Percentiles rank a stretch among this genome's conserved stretches.
Evolutionary conservation across 2,888 invertebrate species (phyloP).

Genomic region (Quadroppia sp.): DNA sequence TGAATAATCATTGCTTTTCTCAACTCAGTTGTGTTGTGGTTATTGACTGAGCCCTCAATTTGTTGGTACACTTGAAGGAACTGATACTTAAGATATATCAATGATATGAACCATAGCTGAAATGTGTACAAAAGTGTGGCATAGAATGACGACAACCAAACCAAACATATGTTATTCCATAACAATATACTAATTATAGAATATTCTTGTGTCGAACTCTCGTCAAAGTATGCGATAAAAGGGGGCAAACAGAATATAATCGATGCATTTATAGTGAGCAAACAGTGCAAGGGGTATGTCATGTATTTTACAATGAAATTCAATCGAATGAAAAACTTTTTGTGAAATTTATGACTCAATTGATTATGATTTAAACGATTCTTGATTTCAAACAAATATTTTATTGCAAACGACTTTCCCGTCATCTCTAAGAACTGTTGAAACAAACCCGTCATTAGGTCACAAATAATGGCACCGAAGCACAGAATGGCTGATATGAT

Average conservation of each 20-base stretch:
- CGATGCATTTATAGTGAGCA: no score
- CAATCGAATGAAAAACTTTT: background rate
- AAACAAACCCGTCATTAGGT: background rate
- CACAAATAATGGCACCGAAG: background rate
- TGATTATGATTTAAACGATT: background rate
- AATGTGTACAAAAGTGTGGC: background rate
- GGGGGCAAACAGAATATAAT: background rate
- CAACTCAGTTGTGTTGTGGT: background rate
- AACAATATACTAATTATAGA: background rate
- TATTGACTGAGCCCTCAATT: background rate
- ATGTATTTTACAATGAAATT: background rate
- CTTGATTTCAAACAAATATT: background rate
- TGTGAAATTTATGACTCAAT: background rate
- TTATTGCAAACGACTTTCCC: background rate
- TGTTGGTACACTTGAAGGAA: background rate
- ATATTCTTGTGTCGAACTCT: background rate
- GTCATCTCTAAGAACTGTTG: background rate
- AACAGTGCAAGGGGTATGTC: background rate
- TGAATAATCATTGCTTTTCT: background rate
- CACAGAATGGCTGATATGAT: background rate
- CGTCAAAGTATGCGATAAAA: background rate
- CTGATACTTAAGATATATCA: background rate
- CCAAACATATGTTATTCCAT: background rate
- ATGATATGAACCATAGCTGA: background rate
- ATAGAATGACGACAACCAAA: background rate